Evolutionary conservation across 92 coral and sea anemone genomes (phyloP).

Genomic region (Zoanthus solanderi): DNA sequence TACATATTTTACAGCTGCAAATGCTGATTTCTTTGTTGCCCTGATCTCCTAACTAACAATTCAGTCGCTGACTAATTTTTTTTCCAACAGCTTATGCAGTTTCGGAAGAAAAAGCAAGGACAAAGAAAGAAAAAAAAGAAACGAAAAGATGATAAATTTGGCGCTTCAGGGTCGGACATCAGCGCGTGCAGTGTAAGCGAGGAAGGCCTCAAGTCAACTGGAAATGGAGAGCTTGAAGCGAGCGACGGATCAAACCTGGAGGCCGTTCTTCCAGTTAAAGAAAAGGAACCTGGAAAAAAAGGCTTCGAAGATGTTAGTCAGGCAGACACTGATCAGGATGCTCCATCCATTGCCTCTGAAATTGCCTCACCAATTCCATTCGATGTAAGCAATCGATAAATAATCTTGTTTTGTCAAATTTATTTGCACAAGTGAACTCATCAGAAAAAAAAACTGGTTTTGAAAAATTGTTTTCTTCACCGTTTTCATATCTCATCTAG

Average conservation of each 20-base stretch:
- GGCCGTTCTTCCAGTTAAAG: constrained; percentile 54
- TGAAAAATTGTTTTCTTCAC: not conserved
- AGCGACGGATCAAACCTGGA: constrained; percentile 63
- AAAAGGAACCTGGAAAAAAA: constrained; percentile 40
- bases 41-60: constrained; percentile 14
- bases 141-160: constrained; percentile 55
- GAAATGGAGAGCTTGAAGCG: constrained; percentile 50
- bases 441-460: not conserved
- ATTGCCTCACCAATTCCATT: constrained; percentile 85
- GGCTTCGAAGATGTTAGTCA: constrained; percentile 81
- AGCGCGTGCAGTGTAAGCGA: constrained; percentile 60
- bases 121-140: constrained; percentile 78
- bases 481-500: not conserved
- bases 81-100: constrained; percentile 69
- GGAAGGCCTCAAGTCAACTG: constrained; percentile 46
- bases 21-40: constrained; percentile 6
- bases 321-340: constrained; percentile 94
- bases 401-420: not conserved
- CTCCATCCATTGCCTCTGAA: constrained; percentile 94
- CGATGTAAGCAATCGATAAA: constrained; percentile 67
- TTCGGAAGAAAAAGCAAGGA: constrained; percentile 88
- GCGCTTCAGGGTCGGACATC: constrained; percentile 59
- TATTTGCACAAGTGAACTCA: not conserved
- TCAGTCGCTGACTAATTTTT: not conserved
- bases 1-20: constrained; percentile 17